Base-by-base conservation (phyloP, 2,113 vertebrate genomes). In the Pteruthius melanotis region DNA sequence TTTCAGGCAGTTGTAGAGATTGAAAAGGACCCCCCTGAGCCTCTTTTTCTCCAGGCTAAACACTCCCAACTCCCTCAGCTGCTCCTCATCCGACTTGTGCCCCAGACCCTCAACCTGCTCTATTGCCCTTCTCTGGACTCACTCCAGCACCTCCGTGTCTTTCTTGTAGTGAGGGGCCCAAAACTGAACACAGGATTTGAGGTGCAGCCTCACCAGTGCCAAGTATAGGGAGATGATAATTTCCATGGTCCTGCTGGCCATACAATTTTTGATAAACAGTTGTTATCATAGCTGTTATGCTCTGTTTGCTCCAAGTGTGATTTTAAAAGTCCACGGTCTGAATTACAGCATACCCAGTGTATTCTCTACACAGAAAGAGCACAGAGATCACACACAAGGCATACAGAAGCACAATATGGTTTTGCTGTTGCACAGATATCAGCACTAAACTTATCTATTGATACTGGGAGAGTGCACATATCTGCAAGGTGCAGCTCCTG, bases 291-390 rank as follows among this genome's bases (percentile, higher is more conserved):
- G 63, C 49, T 78, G 44, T 75, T 81, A 60, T 10, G 11, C 44
- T 90, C 47, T 78, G 90, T 90, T 94, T 89, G 82, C 72, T 86
- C 80, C 30, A 52, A 93, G 57, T 56, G 65, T 78, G 53, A 87
- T 68, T 90, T 92, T 69, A 56, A 2, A 94, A 93, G 80, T 15
- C 79, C 64, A 26, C 11, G 7, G 37, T 40, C 26, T 92, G 72
- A 83, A 89, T 75, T 88, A 88, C 72, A 87, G 76, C 69, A 40
- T 9, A 71, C 6, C 28, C 63, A 37, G 19, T 33, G 23, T 64
- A 84, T 75, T 83, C 64, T 45, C 35, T 11, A 56, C 49, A 45
- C 8, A 83, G 52, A 47, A 88, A 15, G 50, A 64, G 64, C 76
- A 63, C 1, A 60, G 52, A 70, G 37, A 89, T 60, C 49, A 80